Evolutionary conservation across 2,113 vertebrate species (phyloP).

Genomic region (Bujurquina vittata): DNA sequence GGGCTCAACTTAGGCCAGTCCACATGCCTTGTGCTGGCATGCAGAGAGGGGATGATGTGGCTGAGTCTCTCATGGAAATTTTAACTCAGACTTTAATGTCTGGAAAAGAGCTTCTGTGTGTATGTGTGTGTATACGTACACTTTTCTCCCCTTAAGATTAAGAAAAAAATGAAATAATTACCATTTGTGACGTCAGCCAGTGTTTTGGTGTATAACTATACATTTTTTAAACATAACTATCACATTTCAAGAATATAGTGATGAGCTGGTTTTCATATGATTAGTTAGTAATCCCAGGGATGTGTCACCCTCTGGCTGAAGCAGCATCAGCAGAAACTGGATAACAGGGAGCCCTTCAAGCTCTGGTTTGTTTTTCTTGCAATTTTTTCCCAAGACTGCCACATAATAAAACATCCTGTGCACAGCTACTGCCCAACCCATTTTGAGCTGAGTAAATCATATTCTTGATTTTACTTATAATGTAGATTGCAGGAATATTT

Average conservation of each 20-base stretch:
- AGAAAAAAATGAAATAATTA: constrained; percentile 68
- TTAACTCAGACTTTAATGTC: constrained; percentile 74
- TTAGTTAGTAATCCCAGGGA: constrained; percentile 57
- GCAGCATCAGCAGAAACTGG: constrained; percentile 63
- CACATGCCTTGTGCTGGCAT: constrained; percentile 70
- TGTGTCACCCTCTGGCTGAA: constrained; percentile 53
- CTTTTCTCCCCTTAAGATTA: constrained; percentile 51
- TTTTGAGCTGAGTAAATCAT: constrained; percentile 1
- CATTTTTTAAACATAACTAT: constrained; percentile 29
- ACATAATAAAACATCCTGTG: constrained; percentile 47
- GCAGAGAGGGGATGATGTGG: constrained; percentile 74
- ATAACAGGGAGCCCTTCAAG: constrained; percentile 32
- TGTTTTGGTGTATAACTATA: constrained; percentile 41
- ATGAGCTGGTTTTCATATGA: constrained; percentile 25
- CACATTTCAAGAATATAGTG: constrained; percentile 48
- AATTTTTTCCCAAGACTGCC: constrained; percentile 38
- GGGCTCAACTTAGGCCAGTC: constrained; percentile 54
- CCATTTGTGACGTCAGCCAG: constrained; percentile 68
- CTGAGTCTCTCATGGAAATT: constrained; percentile 77
- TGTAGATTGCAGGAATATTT: not conserved
- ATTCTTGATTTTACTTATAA: not conserved
- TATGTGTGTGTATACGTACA: constrained; percentile 17
- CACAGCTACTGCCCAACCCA: constrained; percentile 25
- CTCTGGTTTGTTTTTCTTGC: constrained; percentile 55
- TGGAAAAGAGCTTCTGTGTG: constrained; percentile 75